These are phyloP conservation scores for Caenorhabditis elegans DNA, from an alignment of 1,140 invertebrate genomes.

Conservation along the genomic window DNA sequence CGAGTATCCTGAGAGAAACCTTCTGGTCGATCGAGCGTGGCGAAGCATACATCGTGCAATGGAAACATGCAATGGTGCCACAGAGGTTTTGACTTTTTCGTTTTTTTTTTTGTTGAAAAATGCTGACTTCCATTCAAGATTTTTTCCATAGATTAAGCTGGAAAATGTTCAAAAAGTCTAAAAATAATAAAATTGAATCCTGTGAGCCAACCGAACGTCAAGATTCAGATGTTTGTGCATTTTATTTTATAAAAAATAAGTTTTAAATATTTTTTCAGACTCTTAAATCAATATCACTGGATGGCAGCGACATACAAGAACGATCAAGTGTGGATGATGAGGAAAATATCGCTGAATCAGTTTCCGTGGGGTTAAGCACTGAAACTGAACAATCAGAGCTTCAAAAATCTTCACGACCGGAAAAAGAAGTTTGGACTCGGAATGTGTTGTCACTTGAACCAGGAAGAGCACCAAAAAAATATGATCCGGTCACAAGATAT, in stretches of 20 bases:
- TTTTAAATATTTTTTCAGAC: not conserved
- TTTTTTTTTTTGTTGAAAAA: not conserved
- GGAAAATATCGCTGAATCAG: not conserved
- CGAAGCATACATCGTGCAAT: constrained; percentile 14
- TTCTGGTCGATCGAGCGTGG: constrained; percentile 5
- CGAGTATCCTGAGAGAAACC: not conserved
- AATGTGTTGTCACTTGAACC: constrained; percentile 12
- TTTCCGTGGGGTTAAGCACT: not conserved
- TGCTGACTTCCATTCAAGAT: not conserved
- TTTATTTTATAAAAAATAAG: too few species aligned
- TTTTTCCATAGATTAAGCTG: not conserved
- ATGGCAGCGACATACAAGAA: too few species aligned
- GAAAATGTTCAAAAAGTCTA: not conserved
- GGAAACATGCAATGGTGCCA: not conserved
- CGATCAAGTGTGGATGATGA: not conserved
- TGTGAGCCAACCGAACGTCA: too few species aligned
- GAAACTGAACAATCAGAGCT: not conserved
- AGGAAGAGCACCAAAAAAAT: not conserved
- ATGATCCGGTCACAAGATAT: constrained; percentile 14
- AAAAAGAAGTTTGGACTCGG: too few species aligned
- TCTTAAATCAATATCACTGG: not conserved
- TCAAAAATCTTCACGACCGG: too few species aligned
- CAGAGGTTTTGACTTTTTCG: not conserved
- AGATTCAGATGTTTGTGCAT: too few species aligned
- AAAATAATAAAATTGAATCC: not conserved